A percentile compares a stretch with the other conserved stretches of the same genome.
These are phyloP conservation scores for Phrynocephalus forsythii DNA, from an alignment of 2,797 vertebrate genomes.

Conservation along the genomic window DNA sequence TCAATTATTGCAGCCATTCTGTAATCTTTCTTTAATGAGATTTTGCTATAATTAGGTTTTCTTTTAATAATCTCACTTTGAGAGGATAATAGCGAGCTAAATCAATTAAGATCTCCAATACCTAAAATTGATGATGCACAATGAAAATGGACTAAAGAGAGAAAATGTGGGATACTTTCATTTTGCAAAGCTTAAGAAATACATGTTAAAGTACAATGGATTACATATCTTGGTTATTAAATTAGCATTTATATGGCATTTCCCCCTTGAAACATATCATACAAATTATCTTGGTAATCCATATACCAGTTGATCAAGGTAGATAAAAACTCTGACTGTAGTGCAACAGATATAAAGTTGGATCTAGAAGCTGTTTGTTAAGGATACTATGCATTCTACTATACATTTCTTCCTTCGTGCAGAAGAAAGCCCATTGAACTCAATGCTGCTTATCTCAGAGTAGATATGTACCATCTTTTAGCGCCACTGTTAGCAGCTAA, in stretches of 20 bases:
- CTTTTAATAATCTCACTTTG: slow-evolving; percentile 29
- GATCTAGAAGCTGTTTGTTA: neutral
- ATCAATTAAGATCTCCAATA: slow-evolving; percentile 11
- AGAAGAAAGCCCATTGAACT: neutral
- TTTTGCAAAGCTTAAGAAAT: neutral
- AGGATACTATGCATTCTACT: neutral
- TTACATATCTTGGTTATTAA: neutral
- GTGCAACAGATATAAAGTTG: neutral
- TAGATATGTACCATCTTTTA: neutral
- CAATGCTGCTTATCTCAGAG: neutral
- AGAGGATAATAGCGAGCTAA: slow-evolving; percentile 22
- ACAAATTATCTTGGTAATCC: neutral
- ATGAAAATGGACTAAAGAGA: neutral
- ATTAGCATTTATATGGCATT: slow-evolving; percentile 11
- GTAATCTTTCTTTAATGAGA: slow-evolving; percentile 19
- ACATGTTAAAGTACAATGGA: neutral
- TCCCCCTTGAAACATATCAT: neutral
- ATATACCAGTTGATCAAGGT: neutral
- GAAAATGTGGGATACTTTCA: neutral
- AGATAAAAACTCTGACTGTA: neutral
- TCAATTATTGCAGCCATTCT: slow-evolving; percentile 21
- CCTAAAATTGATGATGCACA: slow-evolving; percentile 1
- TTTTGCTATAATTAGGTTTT: slow-evolving; percentile 20
- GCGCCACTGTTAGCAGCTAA: neutral
- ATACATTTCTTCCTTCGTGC: too few species aligned